phyloP scores from a whole-genome alignment of 2,888 invertebrate genomes.

The Chaetogeoica ovagalla region DNA sequence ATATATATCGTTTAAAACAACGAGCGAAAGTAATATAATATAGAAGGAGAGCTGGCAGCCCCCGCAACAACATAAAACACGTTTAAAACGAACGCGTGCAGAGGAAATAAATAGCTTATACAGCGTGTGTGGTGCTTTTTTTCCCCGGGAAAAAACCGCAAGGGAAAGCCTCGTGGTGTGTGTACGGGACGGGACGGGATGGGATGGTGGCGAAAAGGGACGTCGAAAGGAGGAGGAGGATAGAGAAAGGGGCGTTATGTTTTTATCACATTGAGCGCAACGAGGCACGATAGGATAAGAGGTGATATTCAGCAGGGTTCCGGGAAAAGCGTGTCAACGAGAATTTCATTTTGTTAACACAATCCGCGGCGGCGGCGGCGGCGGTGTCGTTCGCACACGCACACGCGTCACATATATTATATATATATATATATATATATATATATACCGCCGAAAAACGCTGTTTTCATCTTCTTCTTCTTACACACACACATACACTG shows the following conservation, averaged over 20 bases:
- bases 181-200: background rate
- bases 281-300: slow-evolving; percentile 16
- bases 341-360: slow-evolving; percentile 53
- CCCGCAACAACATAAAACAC: slow-evolving; percentile 47
- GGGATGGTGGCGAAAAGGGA: background rate
- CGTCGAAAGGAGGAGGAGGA: background rate
- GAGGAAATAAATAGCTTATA: slow-evolving; percentile 51
- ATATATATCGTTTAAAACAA: slow-evolving; percentile 50
- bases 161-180: slow-evolving; percentile 25
- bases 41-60: slow-evolving; percentile 27
- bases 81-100: slow-evolving; percentile 49
- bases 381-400: slow-evolving; percentile 8
- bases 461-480: slow-evolving; percentile 26
- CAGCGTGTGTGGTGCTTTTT: background rate
- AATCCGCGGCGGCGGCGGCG: slow-evolving; percentile 35
- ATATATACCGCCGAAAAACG: slow-evolving; percentile 27
- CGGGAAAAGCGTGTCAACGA: slow-evolving; percentile 53
- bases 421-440: no score
- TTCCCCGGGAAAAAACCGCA: slow-evolving; percentile 32
- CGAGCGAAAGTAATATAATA: slow-evolving; percentile 48
- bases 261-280: slow-evolving; percentile 43
- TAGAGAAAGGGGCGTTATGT: slow-evolving; percentile 49
- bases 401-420: background rate
- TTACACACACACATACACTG: background rate
- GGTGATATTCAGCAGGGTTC: slow-evolving; percentile 47